phyloP scores from a whole-genome alignment of 2,888 invertebrate genomes.

The Monopis laevigella region DNA sequence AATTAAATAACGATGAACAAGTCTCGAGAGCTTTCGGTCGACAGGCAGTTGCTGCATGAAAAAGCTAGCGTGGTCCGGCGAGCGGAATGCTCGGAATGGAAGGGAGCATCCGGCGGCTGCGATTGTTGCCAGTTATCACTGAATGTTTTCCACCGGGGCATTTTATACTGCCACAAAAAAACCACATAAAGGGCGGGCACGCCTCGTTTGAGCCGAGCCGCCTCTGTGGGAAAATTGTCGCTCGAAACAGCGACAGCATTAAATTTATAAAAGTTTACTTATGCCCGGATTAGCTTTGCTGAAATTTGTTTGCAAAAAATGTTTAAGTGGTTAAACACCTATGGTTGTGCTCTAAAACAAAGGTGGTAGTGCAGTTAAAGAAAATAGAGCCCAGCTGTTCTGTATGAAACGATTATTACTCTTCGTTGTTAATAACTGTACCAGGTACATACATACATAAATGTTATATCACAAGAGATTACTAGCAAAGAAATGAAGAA shows the following conservation, averaged over 20 bases:
- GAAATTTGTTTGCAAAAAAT: background rate
- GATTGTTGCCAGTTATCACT: constrained; percentile 68
- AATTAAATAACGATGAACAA: too few relatives aligned
- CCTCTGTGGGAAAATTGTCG: constrained; percentile 66
- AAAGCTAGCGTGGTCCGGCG: constrained; percentile 49
- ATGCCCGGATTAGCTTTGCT: too few relatives aligned
- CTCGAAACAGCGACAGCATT: constrained; percentile 52
- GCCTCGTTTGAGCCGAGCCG: constrained; percentile 60
- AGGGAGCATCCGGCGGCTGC: constrained; percentile 64
- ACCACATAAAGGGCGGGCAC: constrained; percentile 63
- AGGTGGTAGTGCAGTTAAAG: too few relatives aligned
- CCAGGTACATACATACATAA: too few relatives aligned
- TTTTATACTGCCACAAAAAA: constrained; percentile 63
- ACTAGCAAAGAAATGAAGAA: constrained; percentile 24
- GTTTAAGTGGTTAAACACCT: too few relatives aligned
- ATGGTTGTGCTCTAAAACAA: too few relatives aligned
- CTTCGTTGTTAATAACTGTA: too few relatives aligned
- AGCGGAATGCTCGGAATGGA: constrained; percentile 60
- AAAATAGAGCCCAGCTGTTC: too few relatives aligned
- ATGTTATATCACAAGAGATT: too few relatives aligned
- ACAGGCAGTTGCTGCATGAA: constrained; percentile 48
- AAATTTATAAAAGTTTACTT: constrained; percentile 1
- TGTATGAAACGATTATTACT: too few relatives aligned
- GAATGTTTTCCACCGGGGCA: constrained; percentile 64
- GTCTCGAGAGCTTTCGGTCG: constrained; percentile 35